Percentiles rank a stretch among this genome's conserved stretches.
Conservation (phyloP, 2,797 vertebrate species). For the Menidia menidia region DNA sequence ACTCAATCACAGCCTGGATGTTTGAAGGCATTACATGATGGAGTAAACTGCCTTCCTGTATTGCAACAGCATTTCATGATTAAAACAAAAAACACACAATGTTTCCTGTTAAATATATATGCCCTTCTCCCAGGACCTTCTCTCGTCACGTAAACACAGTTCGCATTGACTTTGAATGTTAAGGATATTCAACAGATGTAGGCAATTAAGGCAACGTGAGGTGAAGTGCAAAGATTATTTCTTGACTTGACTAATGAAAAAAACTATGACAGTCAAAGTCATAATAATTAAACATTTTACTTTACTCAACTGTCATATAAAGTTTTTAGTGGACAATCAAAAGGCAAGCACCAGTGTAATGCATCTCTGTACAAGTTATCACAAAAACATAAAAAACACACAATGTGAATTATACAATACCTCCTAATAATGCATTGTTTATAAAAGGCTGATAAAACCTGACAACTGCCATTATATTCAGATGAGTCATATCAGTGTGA, state of each 20-base stretch:
- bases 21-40: slow-evolving; percentile 49
- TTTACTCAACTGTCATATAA: neutral
- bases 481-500: slow-evolving; percentile 11
- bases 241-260: neutral
- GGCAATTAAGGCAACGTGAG: neutral
- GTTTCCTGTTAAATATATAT: slow-evolving; percentile 27
- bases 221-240: neutral
- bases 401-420: slow-evolving; percentile 17
- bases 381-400: slow-evolving; percentile 10
- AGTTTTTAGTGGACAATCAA: neutral
- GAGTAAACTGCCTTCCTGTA: slow-evolving; percentile 30
- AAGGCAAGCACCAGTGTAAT: neutral
- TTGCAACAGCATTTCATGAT: slow-evolving; percentile 22
- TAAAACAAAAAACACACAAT: slow-evolving; percentile 30
- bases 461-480: slow-evolving; percentile 42
- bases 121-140: neutral
- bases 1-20: slow-evolving; percentile 52
- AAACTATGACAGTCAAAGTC: neutral
- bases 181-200: neutral
- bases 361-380: neutral
- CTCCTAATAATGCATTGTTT: slow-evolving; percentile 15
- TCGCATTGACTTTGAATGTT: too few species aligned
- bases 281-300: neutral
- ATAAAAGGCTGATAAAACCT: slow-evolving; percentile 37
- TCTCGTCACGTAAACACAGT: too few species aligned